phyloP scores from a whole-genome alignment of 2,113 vertebrate species.

The Semicossyphus pulcher region DNA sequence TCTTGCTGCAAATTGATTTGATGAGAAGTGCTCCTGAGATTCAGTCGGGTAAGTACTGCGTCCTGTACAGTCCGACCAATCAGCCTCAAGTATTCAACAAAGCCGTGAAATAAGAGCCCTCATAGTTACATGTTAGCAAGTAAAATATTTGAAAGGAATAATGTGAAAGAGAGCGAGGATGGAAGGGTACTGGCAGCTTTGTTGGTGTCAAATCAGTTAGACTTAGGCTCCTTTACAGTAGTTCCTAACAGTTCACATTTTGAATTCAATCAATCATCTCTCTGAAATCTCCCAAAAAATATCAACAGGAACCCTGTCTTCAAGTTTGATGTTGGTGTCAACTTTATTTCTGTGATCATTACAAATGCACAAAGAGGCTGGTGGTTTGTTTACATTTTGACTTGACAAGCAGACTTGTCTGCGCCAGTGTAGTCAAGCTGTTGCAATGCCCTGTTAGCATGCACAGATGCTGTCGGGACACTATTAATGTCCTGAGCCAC shows the following conservation, averaged over 20 bases:
- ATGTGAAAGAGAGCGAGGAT: neutral
- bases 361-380: neutral
- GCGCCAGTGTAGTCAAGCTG: neutral
- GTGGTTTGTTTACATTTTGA: neutral
- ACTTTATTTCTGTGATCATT: neutral
- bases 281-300: no score
- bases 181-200: neutral
- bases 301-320: no score
- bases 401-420: neutral
- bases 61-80: no score
- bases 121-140: neutral
- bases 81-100: no score
- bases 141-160: conserved; percentile 4
- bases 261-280: no score
- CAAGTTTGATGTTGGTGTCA: neutral
- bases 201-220: no score
- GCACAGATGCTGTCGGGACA: conserved; percentile 31
- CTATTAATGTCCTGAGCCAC: conserved; percentile 2
- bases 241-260: no score
- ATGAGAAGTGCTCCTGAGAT: no score
- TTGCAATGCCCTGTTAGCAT: neutral
- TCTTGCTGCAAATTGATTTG: no score
- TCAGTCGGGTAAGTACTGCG: no score
- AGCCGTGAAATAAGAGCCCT: neutral
- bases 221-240: no score